Evolutionary conservation across 2,888 invertebrate genomes (phyloP).

Genomic region (Andrena marginata): DNA sequence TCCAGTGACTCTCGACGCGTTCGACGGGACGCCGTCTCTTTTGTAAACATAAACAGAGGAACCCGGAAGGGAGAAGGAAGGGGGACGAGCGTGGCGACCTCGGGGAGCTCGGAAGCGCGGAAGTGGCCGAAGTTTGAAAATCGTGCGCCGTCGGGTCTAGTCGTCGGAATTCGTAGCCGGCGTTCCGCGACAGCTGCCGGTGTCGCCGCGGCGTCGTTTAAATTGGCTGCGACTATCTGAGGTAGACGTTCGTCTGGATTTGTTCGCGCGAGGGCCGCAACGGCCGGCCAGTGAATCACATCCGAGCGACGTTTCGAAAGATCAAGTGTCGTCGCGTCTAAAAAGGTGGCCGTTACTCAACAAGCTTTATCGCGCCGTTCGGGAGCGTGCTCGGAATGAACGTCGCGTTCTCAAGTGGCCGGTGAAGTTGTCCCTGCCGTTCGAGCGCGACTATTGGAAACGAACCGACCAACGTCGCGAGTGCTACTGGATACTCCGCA

Average conservation of each 20-base stretch:
- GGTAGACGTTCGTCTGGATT: neutral
- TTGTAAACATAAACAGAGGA: neutral
- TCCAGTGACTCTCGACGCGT: conserved; percentile 16
- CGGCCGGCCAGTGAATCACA: conserved; percentile 43
- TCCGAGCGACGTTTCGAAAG: conserved; percentile 61
- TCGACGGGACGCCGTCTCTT: neutral
- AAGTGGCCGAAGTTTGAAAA: conserved; percentile 22
- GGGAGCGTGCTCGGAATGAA: conserved; percentile 50
- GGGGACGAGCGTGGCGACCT: neutral
- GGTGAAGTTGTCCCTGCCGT: conserved; percentile 37
- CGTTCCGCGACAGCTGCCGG: conserved; percentile 9
- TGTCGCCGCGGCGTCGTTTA: conserved; percentile 8
- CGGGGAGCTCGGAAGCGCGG: conserved; percentile 17
- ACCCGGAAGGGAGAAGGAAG: neutral
- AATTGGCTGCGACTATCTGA: conserved; percentile 38
- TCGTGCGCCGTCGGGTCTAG: conserved; percentile 8
- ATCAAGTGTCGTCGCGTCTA: conserved; percentile 47
- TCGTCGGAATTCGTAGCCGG: neutral
- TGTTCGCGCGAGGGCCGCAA: conserved; percentile 21
- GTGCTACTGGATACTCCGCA: conserved; percentile 30
- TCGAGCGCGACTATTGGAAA: conserved; percentile 49
- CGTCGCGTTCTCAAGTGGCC: conserved; percentile 23
- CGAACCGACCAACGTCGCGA: conserved; percentile 22
- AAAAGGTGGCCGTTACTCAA: conserved; percentile 65
- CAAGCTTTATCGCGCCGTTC: conserved; percentile 57